Evolutionary conservation across 2,888 invertebrate species (phyloP).

Genomic region (Tenthredo notha): DNA sequence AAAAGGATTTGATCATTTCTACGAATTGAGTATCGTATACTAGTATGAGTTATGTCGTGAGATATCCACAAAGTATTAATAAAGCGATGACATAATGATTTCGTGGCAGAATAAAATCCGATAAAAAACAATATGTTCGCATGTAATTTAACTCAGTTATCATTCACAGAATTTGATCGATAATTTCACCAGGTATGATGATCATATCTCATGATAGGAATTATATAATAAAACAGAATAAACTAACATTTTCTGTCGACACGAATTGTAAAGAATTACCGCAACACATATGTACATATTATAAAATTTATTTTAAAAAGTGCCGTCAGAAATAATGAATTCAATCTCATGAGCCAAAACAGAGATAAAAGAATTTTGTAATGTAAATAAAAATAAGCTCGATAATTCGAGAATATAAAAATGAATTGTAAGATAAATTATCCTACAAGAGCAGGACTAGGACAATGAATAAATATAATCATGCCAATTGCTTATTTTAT

Average conservation of each 20-base stretch:
- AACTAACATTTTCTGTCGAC: neutral
- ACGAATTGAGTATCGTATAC: neutral
- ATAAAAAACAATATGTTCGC: neutral
- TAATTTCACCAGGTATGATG: neutral
- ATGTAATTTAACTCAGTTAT: neutral
- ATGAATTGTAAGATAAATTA: neutral
- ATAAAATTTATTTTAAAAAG: neutral
- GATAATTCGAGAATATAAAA: neutral
- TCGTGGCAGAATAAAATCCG: neutral
- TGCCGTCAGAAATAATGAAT: conserved; percentile 32
- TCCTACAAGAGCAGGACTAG: conserved; percentile 6
- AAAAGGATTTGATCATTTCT: neutral
- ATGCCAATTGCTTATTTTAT: conserved; percentile 31
- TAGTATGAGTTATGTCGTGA: neutral
- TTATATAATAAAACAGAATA: neutral
- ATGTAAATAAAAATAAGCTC: neutral
- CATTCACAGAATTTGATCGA: neutral
- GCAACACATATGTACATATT: neutral
- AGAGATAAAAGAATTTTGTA: neutral
- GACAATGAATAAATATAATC: conserved; percentile 23
- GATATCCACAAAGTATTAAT: neutral
- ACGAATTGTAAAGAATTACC: neutral
- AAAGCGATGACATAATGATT: neutral
- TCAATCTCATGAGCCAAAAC: neutral
- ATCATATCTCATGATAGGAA: neutral